These are phyloP conservation scores for Phalacrocorax carbo DNA, from an alignment of 2,113 vertebrate genomes.

Conservation along the genomic window DNA sequence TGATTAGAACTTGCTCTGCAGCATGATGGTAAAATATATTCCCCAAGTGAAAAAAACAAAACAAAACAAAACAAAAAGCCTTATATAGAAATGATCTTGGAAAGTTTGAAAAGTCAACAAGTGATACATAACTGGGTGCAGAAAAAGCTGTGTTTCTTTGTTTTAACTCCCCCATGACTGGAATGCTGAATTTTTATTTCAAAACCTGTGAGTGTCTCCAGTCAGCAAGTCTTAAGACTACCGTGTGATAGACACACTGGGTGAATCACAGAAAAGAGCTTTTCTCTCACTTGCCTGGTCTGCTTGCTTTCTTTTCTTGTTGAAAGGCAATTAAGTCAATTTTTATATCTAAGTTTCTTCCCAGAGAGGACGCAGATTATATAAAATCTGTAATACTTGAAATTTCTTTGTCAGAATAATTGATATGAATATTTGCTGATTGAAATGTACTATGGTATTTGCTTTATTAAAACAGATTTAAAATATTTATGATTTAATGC, in stretches of 20 bases:
- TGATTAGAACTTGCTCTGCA: neutral
- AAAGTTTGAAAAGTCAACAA: neutral
- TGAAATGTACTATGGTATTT: neutral
- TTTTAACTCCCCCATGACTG: neutral
- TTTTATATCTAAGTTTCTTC: neutral
- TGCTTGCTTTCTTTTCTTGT: neutral
- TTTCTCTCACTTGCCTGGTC: neutral
- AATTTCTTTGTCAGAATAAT: neutral
- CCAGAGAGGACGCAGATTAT: neutral
- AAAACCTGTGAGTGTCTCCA: neutral
- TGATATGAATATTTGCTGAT: neutral
- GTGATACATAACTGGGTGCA: rapidly evolving
- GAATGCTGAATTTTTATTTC: neutral
- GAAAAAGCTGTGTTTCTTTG: neutral
- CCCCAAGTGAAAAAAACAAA: neutral
- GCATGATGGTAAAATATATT: neutral
- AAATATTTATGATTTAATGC: neutral
- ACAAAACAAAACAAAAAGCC: no score
- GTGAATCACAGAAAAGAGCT: neutral
- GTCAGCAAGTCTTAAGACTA: neutral
- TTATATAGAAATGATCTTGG: neutral
- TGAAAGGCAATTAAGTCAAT: neutral
- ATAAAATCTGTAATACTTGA: neutral
- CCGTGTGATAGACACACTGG: neutral
- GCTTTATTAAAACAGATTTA: neutral